Conservation (phyloP, 1,140 invertebrate species). For the Colletes gigas region DNA sequence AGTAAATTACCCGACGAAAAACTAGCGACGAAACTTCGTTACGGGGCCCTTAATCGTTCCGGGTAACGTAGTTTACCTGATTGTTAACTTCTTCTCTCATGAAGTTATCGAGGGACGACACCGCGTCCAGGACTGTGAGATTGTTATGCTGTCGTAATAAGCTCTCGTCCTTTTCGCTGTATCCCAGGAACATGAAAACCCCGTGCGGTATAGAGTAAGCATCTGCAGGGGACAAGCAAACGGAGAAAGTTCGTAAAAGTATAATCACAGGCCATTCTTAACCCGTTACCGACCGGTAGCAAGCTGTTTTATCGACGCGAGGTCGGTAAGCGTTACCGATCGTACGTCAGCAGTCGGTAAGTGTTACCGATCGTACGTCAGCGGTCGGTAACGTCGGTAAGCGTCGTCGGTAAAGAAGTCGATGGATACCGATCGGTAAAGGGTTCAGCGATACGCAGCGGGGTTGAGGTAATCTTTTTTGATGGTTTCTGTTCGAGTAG, state of each 20-base stretch:
- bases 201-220: constrained; percentile 90
- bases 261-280: too few species aligned
- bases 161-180: constrained; percentile 92
- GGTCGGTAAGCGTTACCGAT: too few species aligned
- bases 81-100: constrained; percentile 86
- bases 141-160: constrained; percentile 89
- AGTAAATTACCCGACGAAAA: neutral
- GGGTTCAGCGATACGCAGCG: too few species aligned
- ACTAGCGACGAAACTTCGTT: neutral
- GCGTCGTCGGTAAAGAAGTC: too few species aligned
- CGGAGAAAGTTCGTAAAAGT: neutral
- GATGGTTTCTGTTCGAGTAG: neutral
- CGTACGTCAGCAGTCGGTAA: too few species aligned
- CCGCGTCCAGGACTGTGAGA: constrained; percentile 89
- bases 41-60: neutral
- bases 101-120: constrained; percentile 89
- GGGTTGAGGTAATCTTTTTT: too few species aligned
- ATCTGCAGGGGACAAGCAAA: constrained; percentile 79
- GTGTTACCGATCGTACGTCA: too few species aligned
- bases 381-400: too few species aligned
- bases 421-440: neutral
- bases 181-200: constrained; percentile 92
- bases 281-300: too few species aligned
- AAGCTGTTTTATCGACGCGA: too few species aligned
- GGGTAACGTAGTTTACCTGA: constrained; percentile 81